These are phyloP conservation scores for Drosophila eohydei DNA, from an alignment of 2,888 invertebrate species.

Conservation along the genomic window DNA sequence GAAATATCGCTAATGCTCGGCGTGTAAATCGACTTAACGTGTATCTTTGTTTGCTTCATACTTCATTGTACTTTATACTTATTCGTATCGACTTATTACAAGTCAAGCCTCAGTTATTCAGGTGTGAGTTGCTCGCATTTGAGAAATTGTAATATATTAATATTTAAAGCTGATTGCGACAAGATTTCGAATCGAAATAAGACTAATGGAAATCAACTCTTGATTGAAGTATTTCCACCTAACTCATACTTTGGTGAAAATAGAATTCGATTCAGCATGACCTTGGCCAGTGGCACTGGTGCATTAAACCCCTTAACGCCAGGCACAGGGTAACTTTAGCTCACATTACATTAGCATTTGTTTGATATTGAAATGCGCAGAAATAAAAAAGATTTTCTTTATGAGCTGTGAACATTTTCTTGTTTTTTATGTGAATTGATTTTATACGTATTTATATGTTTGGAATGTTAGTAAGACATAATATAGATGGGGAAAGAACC, in stretches of 20 bases:
- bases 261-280: slow-evolving; percentile 12
- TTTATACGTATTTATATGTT: background rate
- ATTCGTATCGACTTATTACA: slow-evolving; percentile 12
- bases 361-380: slow-evolving; percentile 48
- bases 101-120: slow-evolving; percentile 26
- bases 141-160: slow-evolving; percentile 43
- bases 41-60: background rate
- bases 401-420: slow-evolving; percentile 6
- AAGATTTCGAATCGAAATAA: slow-evolving; percentile 1
- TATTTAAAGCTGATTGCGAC: slow-evolving; percentile 26
- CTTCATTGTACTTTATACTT: slow-evolving; percentile 5
- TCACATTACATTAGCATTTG: slow-evolving; percentile 31
- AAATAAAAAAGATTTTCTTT: slow-evolving; percentile 1
- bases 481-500: background rate
- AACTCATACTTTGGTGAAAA: slow-evolving; percentile 1
- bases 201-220: slow-evolving; percentile 21
- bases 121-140: slow-evolving; percentile 34
- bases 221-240: too few species aligned
- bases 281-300: slow-evolving; percentile 37
- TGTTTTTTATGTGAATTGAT: background rate
- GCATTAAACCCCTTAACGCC: slow-evolving; percentile 18
- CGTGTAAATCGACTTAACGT: slow-evolving; percentile 42
- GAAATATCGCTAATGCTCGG: slow-evolving; percentile 36
- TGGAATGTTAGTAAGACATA: background rate
- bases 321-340: slow-evolving; percentile 6